Conservation (phyloP, 1,140 invertebrate genomes). For the Drosophila micromelanica region DNA sequence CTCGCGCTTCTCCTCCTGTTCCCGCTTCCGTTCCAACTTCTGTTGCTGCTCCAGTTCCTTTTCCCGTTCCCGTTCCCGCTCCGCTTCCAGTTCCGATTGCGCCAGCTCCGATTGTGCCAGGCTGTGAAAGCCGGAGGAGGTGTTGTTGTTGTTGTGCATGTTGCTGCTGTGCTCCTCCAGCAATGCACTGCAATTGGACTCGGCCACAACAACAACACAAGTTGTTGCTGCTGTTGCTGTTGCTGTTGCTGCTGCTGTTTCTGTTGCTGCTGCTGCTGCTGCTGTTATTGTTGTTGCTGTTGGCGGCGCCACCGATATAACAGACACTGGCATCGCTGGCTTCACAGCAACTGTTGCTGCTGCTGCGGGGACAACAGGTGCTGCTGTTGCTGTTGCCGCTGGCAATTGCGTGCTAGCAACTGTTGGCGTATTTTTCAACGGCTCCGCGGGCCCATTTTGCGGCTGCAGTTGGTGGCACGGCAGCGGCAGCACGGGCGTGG, state of each 20-base stretch:
- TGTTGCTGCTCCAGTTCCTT: conserved; percentile 20
- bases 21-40: not conserved
- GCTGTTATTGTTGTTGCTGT: not conserved
- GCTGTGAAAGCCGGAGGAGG: conserved; percentile 77
- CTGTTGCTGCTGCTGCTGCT: conserved; percentile 9
- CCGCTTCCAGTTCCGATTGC: not conserved
- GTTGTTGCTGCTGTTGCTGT: not conserved
- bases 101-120: conserved; percentile 62
- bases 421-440: not conserved
- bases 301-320: conserved; percentile 62
- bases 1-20: no score
- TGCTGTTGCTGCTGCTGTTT: not conserved
- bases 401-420: not conserved
- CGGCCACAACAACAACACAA: not conserved
- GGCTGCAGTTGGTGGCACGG: not conserved
- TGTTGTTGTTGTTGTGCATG: conserved; percentile 73
- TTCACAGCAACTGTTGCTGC: conserved; percentile 9
- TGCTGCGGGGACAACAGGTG: not conserved
- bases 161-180: conserved; percentile 72
- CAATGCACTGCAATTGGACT: conserved; percentile 53
- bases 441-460: not conserved
- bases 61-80: not conserved
- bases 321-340: conserved; percentile 54
- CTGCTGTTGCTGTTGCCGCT: not conserved
- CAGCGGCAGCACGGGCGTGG: conserved; percentile 5